Evolutionary conservation across 1,140 invertebrate species (phyloP).

Genomic region (Pachyrhynchus sulphureomaculatus): DNA sequence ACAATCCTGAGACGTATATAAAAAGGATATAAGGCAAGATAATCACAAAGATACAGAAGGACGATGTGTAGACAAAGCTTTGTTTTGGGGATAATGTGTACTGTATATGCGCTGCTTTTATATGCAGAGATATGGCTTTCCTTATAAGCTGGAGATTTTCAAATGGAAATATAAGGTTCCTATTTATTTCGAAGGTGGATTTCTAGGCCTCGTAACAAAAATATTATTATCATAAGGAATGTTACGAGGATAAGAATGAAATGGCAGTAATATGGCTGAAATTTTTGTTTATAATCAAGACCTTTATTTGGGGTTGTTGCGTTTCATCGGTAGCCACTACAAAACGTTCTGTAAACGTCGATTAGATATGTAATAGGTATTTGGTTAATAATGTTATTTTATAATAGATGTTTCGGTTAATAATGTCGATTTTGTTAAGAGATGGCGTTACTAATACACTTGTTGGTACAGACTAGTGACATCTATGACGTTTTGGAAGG

Average conservation of each 20-base stretch:
- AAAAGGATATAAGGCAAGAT: constrained; percentile 21
- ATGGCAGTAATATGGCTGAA: background rate
- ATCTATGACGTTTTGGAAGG: too few species aligned
- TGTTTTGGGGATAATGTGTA: constrained; percentile 28
- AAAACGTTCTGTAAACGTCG: too few species aligned
- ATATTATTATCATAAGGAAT: too few species aligned
- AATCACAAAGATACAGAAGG: constrained; percentile 21
- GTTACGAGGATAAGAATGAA: background rate
- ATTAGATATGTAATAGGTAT: too few species aligned
- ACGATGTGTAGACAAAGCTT: constrained; percentile 30
- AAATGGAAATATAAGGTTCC: constrained; percentile 26
- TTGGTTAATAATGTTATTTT: too few species aligned
- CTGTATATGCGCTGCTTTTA: constrained; percentile 21
- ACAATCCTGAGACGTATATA: constrained; percentile 24
- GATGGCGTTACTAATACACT: too few species aligned
- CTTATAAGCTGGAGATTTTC: constrained; percentile 20
- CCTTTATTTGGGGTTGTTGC: too few species aligned
- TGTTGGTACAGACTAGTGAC: too few species aligned
- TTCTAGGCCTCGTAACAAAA: background rate
- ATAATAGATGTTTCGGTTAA: too few species aligned
- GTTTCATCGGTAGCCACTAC: too few species aligned
- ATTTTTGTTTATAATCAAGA: too few species aligned
- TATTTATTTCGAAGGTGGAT: constrained; percentile 15
- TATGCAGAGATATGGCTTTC: constrained; percentile 20
- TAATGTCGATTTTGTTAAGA: too few species aligned